Evolutionary conservation across 2,888 invertebrate genomes (phyloP).

Genomic region (Abscondita cerata): DNA sequence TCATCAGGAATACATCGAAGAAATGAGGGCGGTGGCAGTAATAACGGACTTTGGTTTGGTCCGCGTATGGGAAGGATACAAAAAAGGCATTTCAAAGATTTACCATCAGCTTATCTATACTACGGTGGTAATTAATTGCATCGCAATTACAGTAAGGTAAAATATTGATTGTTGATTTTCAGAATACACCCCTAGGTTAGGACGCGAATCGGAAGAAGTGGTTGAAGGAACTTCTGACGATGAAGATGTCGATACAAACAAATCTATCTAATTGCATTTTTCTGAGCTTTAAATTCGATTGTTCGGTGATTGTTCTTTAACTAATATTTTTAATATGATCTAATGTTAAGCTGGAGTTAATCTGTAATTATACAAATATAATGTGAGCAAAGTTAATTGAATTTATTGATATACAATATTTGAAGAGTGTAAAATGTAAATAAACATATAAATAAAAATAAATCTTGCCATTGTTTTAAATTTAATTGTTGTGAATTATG

Average conservation of each 20-base stretch:
- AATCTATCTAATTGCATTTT: neutral
- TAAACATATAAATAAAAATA: neutral
- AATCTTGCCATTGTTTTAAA: no score
- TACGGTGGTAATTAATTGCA: conserved; percentile 26
- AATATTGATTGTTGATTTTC: neutral
- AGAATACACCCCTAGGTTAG: conserved; percentile 53
- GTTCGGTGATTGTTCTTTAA: neutral
- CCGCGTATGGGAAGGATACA: conserved; percentile 63
- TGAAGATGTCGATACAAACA: conserved; percentile 26
- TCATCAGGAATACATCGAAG: conserved; percentile 14
- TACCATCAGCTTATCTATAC: conserved; percentile 20
- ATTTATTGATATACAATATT: neutral
- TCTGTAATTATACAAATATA: neutral
- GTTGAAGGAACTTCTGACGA: conserved; percentile 27
- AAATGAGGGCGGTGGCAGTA: conserved; percentile 48
- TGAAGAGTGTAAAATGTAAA: neutral
- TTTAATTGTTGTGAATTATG: no score
- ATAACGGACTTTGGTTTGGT: conserved; percentile 71
- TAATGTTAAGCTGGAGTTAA: conserved; percentile 19
- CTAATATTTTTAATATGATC: conserved; percentile 10
- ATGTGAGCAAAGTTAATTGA: neutral
- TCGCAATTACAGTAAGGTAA: no score
- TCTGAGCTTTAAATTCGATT: neutral
- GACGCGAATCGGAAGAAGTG: conserved; percentile 50
- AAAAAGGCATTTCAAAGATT: conserved; percentile 12